phyloP scores from a whole-genome alignment of 2,113 vertebrate species.

The Meles meles region DNA sequence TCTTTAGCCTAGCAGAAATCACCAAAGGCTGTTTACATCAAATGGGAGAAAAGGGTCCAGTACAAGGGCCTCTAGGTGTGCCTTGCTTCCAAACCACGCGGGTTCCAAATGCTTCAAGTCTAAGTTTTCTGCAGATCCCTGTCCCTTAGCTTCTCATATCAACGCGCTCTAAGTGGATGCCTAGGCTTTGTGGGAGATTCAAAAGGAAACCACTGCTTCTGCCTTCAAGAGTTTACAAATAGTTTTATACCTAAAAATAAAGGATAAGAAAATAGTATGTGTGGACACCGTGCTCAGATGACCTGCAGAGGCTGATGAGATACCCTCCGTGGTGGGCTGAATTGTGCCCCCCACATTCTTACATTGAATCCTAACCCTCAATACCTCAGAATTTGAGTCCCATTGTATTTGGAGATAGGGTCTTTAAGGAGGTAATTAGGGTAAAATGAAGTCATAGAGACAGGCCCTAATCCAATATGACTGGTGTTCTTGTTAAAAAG shows the following conservation, averaged over 20 bases:
- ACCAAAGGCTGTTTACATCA: neutral
- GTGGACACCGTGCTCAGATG: neutral
- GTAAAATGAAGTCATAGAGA: neutral
- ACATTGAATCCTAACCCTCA: neutral
- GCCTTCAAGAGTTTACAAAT: neutral
- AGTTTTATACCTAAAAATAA: constrained; percentile 9
- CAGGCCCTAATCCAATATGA: neutral
- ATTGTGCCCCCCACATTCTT: neutral
- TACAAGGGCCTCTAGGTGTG: neutral
- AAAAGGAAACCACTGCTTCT: neutral
- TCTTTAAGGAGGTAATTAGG: neutral
- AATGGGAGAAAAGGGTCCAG: neutral
- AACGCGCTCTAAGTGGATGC: neutral
- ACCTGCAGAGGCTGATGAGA: neutral
- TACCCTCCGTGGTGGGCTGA: neutral
- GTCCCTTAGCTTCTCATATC: neutral
- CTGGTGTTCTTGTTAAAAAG: neutral
- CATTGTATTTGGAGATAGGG: neutral
- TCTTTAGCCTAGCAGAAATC: neutral
- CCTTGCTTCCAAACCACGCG: neutral
- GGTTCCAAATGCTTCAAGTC: neutral
- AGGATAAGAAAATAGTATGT: neutral
- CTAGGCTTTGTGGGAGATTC: neutral
- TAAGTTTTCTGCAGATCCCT: neutral
- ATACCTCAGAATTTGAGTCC: neutral